Evolutionary conservation across 2,888 invertebrate species (phyloP).

Genomic region (Halocaridina rubra): DNA sequence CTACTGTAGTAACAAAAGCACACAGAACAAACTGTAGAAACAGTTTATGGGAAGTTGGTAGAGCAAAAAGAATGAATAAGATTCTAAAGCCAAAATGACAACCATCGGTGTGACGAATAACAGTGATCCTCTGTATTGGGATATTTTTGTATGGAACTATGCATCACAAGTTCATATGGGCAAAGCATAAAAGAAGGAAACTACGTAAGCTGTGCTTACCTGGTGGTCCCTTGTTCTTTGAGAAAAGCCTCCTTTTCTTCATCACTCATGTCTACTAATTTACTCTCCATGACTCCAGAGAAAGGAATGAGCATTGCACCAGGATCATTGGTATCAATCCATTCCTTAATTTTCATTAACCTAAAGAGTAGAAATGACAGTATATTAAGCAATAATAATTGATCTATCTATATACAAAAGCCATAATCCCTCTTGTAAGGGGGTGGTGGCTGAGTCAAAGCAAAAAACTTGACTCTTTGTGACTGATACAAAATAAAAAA

Average conservation of each 20-base stretch:
- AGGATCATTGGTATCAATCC: conserved; percentile 97
- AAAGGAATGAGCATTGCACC: conserved; percentile 95
- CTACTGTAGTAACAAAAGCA: not conserved
- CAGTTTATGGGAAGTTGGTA: not conserved
- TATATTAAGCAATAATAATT: not conserved
- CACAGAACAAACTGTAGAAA: not conserved
- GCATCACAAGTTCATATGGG: no score
- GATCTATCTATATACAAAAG: no score
- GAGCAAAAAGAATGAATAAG: not conserved
- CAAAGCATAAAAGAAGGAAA: not conserved
- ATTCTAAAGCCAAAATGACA: not conserved
- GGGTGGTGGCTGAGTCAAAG: no score
- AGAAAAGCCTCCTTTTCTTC: conserved; percentile 81
- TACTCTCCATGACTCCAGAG: conserved; percentile 90
- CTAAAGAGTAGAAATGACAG: conserved; percentile 67
- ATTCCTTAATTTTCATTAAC: conserved; percentile 96
- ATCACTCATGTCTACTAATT: conserved; percentile 86
- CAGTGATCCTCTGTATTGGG: no score
- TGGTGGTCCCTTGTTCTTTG: conserved; percentile 84
- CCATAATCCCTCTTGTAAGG: no score
- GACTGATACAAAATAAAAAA: no score
- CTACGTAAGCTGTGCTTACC: conserved; percentile 72
- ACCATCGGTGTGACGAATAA: no score
- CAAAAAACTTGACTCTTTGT: no score
- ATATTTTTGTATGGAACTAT: no score